Conservation (phyloP, 2,113 vertebrate genomes). For the Callopanchax toddi region DNA sequence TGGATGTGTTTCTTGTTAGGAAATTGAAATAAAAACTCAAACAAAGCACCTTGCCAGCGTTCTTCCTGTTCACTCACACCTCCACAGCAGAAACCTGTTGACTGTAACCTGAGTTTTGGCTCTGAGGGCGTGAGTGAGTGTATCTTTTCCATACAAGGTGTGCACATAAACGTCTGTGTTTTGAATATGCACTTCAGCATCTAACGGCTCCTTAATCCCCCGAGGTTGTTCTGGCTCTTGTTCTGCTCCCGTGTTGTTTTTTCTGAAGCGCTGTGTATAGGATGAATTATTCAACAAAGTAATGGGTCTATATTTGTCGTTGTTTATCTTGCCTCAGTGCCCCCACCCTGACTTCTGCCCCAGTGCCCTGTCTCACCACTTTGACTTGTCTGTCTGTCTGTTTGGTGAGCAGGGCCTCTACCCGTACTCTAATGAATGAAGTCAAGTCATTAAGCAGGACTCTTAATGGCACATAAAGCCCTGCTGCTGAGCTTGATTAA, state of each 20-base stretch:
- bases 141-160: constrained; percentile 31
- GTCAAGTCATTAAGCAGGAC: constrained; percentile 71
- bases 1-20: constrained; percentile 5
- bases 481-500: constrained; percentile 73
- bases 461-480: constrained; percentile 76
- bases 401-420: constrained; percentile 38
- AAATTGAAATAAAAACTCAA: constrained; percentile 11
- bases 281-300: constrained; percentile 77
- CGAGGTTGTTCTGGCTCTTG: constrained; percentile 47
- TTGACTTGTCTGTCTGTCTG: constrained; percentile 42
- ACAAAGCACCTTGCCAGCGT: constrained; percentile 5
- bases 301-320: constrained; percentile 77
- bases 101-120: constrained; percentile 34
- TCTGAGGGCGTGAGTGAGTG: constrained; percentile 8
- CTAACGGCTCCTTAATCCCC: constrained; percentile 47
- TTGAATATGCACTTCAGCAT: constrained; percentile 45
- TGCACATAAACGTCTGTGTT: constrained; percentile 38
- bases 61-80: too few relatives aligned
- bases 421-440: constrained; percentile 74
- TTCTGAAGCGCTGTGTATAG: constrained; percentile 55
- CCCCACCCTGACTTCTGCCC: constrained; percentile 51
- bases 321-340: constrained; percentile 70
- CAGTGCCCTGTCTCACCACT: constrained; percentile 43
- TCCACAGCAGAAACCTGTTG: constrained; percentile 17
- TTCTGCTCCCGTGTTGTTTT: constrained; percentile 55